These are phyloP conservation scores for Schizopygopsis pylzovi DNA, from an alignment of 2,797 vertebrate genomes.

Conservation along the genomic window DNA sequence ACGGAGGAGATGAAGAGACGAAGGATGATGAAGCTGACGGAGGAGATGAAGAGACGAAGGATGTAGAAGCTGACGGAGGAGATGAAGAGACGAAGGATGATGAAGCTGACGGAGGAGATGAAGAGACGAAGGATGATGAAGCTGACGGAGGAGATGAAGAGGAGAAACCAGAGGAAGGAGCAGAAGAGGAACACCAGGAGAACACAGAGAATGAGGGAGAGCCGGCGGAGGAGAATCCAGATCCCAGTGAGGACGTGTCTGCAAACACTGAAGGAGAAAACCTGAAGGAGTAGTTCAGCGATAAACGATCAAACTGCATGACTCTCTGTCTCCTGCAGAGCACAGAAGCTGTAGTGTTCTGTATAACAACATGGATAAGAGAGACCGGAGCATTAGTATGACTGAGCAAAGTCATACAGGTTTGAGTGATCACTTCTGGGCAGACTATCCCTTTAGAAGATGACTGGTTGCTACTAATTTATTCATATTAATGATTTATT, in stretches of 20 bases:
- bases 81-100: not conserved
- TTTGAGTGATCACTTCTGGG: not conserved
- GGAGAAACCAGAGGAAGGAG: constrained; percentile 14
- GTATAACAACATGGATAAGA: not conserved
- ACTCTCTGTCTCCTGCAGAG: not conserved
- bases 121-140: not conserved
- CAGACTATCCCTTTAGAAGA: too few relatives aligned
- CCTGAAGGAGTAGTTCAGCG: not conserved
- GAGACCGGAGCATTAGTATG: not conserved
- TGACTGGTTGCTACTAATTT: not conserved
- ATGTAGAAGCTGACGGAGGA: not conserved
- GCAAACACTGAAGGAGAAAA: not conserved
- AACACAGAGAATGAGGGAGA: constrained; percentile 4
- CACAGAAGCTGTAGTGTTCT: not conserved
- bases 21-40: too few relatives aligned
- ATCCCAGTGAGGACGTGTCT: not conserved
- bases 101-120: not conserved
- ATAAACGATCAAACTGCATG: not conserved
- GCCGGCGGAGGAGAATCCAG: not conserved
- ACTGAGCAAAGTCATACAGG: too few relatives aligned
- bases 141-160: constrained; percentile 5
- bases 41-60: too few relatives aligned
- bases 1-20: too few relatives aligned
- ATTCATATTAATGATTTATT: not conserved
- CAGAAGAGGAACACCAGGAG: constrained; percentile 9